A percentile compares a stretch with the other conserved stretches of the same genome.
phyloP scores from a whole-genome alignment of 1,140 invertebrate species.

The Magallana angulata region DNA sequence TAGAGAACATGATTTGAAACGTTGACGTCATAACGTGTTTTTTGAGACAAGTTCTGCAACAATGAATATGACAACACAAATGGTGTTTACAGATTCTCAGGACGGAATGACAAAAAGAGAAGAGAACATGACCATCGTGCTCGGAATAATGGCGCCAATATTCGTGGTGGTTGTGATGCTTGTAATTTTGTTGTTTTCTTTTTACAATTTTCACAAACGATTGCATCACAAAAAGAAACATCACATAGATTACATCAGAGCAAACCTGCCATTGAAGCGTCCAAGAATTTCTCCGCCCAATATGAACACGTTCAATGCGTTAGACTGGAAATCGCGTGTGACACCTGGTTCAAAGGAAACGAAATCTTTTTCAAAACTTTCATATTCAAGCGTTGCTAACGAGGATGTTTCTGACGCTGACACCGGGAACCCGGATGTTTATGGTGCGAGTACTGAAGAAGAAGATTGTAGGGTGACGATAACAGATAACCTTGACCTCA shows the following conservation, averaged over 20 bases:
- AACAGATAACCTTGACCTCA: background rate
- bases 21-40: background rate
- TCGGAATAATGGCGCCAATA: background rate
- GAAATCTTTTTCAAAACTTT: background rate
- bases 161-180: slow-evolving; percentile 3
- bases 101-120: background rate
- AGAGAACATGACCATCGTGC: background rate
- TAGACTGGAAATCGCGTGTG: background rate
- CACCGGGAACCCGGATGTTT: background rate
- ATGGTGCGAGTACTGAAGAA: background rate
- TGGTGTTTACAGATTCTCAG: background rate
- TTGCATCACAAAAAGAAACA: background rate
- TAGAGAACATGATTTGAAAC: background rate
- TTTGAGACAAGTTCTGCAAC: background rate
- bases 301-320: background rate
- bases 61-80: background rate
- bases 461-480: background rate
- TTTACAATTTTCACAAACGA: slow-evolving; percentile 8
- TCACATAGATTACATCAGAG: background rate
- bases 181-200: background rate
- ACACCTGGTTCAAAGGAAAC: background rate
- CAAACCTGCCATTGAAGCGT: background rate
- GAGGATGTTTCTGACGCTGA: background rate
- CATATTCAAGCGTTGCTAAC: background rate
- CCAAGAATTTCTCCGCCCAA: background rate